Base-by-base conservation (phyloP, 2,797 vertebrate species). In the Fundulus diaphanus region DNA sequence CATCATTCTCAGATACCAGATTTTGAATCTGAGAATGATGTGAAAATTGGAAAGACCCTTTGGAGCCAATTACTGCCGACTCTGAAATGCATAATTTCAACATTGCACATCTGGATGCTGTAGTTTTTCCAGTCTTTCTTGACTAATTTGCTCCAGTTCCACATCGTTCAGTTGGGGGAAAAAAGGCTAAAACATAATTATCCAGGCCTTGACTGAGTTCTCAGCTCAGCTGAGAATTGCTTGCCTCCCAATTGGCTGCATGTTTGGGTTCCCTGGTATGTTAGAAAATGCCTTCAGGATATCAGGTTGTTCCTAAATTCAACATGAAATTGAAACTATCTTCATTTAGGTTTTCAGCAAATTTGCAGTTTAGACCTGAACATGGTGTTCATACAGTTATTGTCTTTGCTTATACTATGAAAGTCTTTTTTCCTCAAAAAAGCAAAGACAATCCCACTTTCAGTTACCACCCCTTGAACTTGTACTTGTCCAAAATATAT, bases 91-190 rank as follows among this genome's bases (percentile, higher is more conserved):
- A 84, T 75, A 73, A 82, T 73, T 49, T 78, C 70, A 71, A 68
- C 11, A 74, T 74, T 84, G 83, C 85, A 91, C 88, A 90, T 92
- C 89, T 90, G 90, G 88, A 90, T 59, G 69, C 42, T 72, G 81
- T 74, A 80, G 73, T 84, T 85, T 84, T 66, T 24, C 65, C 80
- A 79, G 73, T 87, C 69, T 83, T 78, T 51, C 65, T 73, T 66
- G 59, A 46, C 79, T 22, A 85, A 90, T 89, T 90, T 87, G 84
- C 79, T 85, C 69, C 78, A 76, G 74, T 72, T 77, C 56, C 57
- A 78, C 77, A 72, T 72, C 40, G 66, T 69, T 74, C 61, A 76
- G 76, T 56, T n/a, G 66, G 59, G 72, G n/a, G 78, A 59, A 86
- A 84, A 88, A 82, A 74, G 72, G 81, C 80, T 61, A 31, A 77